phyloP scores from a whole-genome alignment of 2,797 vertebrate species.

The Anguilla marmorata region DNA sequence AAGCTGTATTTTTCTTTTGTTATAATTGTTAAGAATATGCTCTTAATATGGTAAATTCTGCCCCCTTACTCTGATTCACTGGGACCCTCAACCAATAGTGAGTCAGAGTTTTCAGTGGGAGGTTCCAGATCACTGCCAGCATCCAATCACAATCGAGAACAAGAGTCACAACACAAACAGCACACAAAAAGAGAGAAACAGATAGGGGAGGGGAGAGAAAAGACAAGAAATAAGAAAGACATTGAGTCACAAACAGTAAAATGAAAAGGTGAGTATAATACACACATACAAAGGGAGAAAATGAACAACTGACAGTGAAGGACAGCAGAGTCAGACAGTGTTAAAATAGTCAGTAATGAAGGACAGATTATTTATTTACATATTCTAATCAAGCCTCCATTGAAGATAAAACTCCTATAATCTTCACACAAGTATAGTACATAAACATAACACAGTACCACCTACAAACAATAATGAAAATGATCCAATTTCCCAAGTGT shows the following conservation, averaged over 20 bases:
- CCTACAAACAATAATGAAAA: not conserved
- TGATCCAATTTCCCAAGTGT: not conserved
- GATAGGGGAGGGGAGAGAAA: constrained; percentile 31
- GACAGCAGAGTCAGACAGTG: constrained; percentile 28
- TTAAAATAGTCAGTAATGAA: not conserved
- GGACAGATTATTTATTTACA: not conserved
- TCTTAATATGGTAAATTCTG: constrained; percentile 38
- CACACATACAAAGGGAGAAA: constrained; percentile 44
- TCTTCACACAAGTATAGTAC: not conserved
- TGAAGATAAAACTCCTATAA: not conserved
- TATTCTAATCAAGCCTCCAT: not conserved
- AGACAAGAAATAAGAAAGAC: constrained; percentile 33
- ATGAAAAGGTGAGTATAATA: constrained; percentile 41
- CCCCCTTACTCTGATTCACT: constrained; percentile 89
- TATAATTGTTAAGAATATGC: not conserved
- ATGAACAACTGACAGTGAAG: constrained; percentile 41
- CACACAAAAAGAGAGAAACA: constrained; percentile 21
- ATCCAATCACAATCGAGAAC: constrained; percentile 71
- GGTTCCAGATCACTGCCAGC: constrained; percentile 88
- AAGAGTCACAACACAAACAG: constrained; percentile 36
- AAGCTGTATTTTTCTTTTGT: not conserved
- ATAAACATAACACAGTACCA: not conserved
- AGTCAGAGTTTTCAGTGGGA: constrained; percentile 84
- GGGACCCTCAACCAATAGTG: constrained; percentile 87
- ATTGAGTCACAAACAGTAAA: constrained; percentile 32